Evolutionary conservation across 53 echinoderm and acorn worm species (phyloP), one percentile per base, ranked within the genome.

Genomic region (Antedon mediterranea): DNA sequence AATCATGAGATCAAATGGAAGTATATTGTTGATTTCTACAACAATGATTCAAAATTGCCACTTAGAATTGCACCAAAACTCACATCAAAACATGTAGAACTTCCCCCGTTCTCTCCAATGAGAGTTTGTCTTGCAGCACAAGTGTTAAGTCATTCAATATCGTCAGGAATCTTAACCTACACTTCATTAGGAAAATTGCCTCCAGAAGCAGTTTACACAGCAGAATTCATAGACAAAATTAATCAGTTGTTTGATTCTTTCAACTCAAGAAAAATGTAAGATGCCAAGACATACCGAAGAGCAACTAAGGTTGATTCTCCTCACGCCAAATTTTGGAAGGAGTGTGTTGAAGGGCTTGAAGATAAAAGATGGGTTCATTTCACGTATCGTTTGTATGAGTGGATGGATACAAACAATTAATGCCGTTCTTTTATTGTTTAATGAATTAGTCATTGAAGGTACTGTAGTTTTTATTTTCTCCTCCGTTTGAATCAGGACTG

Each of bases 51-150:
- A 9, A 28, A 73, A 31, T 32, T 78, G 15, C 74, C 82, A 14
- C 81, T 88, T 32, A 42, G 88, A 28, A 81, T 74, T 73, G 85
- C 85, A 7, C 85, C 82, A 4, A 89, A 89, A 31, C 43, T 89
- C 29, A 82, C 85, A 44, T 79, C 72, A 4, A 34, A 34, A 4
- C 86, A 85, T 73, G 30, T 82, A 1, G 32, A 43, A 2, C 81
- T 81, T 9, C 74, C 73, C 26, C 71, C 71, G 29, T 89, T 85
- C 42, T 75, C 79, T 7, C 82, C 82, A 31, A 85, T 89, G 82
- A 78, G 77, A 8, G 89, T 89, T 23, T 79, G 79, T 13, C 75
- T 41, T 28, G 89, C 89, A 18, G 76, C 76, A 13, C 88, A 88
- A 28, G 78, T 88, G 7, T 37, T 88, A 0, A 88, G 88, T 71